Conservation (phyloP, 2,797 vertebrate species). For the Bradypodion pumilum region DNA sequence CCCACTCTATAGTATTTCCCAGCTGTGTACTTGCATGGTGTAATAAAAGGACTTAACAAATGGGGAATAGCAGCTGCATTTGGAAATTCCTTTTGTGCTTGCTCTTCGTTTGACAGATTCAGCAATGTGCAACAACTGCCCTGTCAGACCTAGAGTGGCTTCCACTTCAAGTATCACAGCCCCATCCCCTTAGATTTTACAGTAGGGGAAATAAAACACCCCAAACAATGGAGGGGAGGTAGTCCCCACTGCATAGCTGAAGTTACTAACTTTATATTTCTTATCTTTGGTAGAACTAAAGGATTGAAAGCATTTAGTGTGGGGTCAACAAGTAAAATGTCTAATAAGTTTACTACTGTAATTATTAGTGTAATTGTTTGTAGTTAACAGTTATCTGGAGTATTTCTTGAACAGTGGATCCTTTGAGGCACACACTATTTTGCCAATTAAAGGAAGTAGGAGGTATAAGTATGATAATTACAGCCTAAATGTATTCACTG, state of each 20-base stretch:
- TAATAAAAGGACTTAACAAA: constrained; percentile 81
- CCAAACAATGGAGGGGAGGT: constrained; percentile 52
- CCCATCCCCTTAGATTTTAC: constrained; percentile 60
- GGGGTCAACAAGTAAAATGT: background rate
- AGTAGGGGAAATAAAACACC: constrained; percentile 41
- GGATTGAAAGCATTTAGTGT: background rate
- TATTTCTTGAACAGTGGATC: background rate
- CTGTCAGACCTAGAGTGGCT: constrained; percentile 75
- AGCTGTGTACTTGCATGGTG: constrained; percentile 79
- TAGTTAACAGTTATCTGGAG: background rate
- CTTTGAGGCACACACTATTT: background rate
- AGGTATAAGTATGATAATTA: background rate
- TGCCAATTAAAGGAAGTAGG: background rate
- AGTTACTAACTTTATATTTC: background rate
- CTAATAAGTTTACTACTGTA: background rate
- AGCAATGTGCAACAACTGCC: constrained; percentile 75
- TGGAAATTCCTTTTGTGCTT: constrained; percentile 77
- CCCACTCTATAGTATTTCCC: constrained; percentile 78
- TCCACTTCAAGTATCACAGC: constrained; percentile 62
- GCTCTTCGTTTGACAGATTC: constrained; percentile 77
- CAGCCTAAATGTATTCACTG: background rate
- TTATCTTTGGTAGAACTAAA: constrained; percentile 24
- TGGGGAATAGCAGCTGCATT: constrained; percentile 81
- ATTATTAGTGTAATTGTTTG: background rate
- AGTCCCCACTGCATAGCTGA: constrained; percentile 41